A percentile compares a stretch with the other conserved stretches of the same genome.
These are phyloP conservation scores for Lemur catta DNA, from an alignment of 2,797 vertebrate species.

Conservation along the genomic window DNA sequence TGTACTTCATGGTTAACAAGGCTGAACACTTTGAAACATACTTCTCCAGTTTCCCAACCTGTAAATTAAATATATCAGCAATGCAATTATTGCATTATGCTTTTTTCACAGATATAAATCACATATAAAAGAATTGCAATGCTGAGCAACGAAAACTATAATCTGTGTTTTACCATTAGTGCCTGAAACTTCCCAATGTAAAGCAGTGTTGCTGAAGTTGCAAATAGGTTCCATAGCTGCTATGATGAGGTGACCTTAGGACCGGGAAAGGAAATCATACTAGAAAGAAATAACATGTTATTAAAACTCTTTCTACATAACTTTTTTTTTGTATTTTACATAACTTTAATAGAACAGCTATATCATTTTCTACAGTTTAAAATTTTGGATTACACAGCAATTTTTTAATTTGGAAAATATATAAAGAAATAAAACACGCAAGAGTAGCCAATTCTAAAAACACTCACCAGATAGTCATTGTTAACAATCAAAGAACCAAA, in stretches of 20 bases:
- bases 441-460: not conserved
- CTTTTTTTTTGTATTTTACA: not conserved
- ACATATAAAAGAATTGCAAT: not conserved
- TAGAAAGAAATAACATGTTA: not conserved
- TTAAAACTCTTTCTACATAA: not conserved
- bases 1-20: conserved; percentile 62
- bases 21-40: conserved; percentile 47
- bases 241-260: not conserved
- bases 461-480: not conserved
- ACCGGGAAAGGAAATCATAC: not conserved
- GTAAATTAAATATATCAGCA: conserved; percentile 68
- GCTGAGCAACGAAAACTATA: not conserved
- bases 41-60: conserved; percentile 61
- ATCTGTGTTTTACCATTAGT: conserved; percentile 30
- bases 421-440: not conserved
- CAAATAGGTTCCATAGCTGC: not conserved
- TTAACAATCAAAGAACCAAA: not conserved
- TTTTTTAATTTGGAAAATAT: not conserved
- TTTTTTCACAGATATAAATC: conserved; percentile 44
- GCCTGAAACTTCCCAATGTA: conserved; percentile 7
- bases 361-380: not conserved
- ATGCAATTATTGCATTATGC: not conserved
- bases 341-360: not conserved
- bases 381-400: not conserved
- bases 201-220: not conserved